phyloP scores from a whole-genome alignment of 2,797 vertebrate genomes.

The Ambastaia sidthimunki region DNA sequence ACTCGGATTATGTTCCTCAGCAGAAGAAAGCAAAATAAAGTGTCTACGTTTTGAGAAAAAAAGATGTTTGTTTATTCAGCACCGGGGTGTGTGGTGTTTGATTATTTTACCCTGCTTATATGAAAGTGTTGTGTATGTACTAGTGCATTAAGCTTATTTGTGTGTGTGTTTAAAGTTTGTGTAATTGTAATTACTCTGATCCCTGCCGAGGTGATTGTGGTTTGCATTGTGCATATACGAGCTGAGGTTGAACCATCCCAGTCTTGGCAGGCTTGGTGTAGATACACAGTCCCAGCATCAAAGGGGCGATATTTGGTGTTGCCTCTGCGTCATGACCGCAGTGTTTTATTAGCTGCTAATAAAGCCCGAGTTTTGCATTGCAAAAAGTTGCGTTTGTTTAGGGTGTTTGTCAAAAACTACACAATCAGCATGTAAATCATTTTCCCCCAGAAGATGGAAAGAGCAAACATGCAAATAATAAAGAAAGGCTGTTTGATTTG shows the following conservation, averaged over 20 bases:
- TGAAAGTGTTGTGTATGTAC: neutral
- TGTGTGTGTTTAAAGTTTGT: conserved; percentile 24
- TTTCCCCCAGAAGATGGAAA: neutral
- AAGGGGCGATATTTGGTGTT: neutral
- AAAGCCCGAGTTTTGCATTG: neutral
- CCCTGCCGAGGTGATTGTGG: conserved; percentile 37
- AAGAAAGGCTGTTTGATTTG: neutral
- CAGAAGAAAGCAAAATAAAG: conserved; percentile 3
- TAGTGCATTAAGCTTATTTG: neutral
- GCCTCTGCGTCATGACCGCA: conserved; percentile 25
- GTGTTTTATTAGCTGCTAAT: conserved; percentile 40
- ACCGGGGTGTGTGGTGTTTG: conserved; percentile 9
- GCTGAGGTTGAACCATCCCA: conserved; percentile 27
- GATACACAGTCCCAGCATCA: conserved; percentile 10
- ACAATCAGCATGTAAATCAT: neutral
- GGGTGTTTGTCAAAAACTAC: neutral
- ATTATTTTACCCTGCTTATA: conserved; percentile 1
- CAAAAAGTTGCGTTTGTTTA: conserved; percentile 12
- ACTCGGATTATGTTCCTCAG: neutral
- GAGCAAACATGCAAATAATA: conserved; percentile 1
- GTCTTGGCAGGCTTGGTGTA: neutral
- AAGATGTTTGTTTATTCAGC: conserved; percentile 22
- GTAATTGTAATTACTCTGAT: conserved; percentile 3
- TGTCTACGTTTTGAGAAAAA: conserved; percentile 5
- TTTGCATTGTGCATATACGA: conserved; percentile 30